A percentile compares a stretch with the other conserved stretches of the same genome.
Evolutionary conservation across 2,888 invertebrate species (phyloP).

Genomic region (Piscicola geometra): DNA sequence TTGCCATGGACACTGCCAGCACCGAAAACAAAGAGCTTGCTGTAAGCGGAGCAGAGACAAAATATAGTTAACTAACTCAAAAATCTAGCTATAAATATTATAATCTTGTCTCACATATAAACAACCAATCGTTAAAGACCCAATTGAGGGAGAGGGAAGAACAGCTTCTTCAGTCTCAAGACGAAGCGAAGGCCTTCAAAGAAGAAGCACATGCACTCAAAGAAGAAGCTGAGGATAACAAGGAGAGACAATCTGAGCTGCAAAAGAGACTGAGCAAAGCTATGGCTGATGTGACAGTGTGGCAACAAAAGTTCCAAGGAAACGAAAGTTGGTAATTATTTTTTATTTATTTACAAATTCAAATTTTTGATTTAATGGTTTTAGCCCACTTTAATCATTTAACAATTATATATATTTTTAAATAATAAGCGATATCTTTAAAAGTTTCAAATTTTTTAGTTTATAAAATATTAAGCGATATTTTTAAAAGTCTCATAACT

Average conservation of each 20-base stretch:
- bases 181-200: slow-evolving; percentile 95
- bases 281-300: slow-evolving; percentile 90
- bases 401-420: no score
- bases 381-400: no score
- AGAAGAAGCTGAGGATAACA: slow-evolving; percentile 98
- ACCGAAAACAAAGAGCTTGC: slow-evolving; percentile 8
- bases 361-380: not conserved
- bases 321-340: slow-evolving; percentile 57
- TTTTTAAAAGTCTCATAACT: not conserved
- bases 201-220: slow-evolving; percentile 97
- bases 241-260: slow-evolving; percentile 95
- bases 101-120: no score
- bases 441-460: not conserved
- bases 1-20: not conserved
- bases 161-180: slow-evolving; percentile 49
- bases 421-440: not conserved
- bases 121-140: no score
- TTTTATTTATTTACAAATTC: no score
- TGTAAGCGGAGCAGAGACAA: not conserved
- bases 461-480: not conserved
- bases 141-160: slow-evolving; percentile 16
- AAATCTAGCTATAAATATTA: no score
- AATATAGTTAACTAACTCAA: no score
- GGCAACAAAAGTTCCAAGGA: slow-evolving; percentile 97
- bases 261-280: slow-evolving; percentile 98